Evolutionary conservation across 2,797 vertebrate genomes (phyloP).

Genomic region (Heterohyrax brucei): DNA sequence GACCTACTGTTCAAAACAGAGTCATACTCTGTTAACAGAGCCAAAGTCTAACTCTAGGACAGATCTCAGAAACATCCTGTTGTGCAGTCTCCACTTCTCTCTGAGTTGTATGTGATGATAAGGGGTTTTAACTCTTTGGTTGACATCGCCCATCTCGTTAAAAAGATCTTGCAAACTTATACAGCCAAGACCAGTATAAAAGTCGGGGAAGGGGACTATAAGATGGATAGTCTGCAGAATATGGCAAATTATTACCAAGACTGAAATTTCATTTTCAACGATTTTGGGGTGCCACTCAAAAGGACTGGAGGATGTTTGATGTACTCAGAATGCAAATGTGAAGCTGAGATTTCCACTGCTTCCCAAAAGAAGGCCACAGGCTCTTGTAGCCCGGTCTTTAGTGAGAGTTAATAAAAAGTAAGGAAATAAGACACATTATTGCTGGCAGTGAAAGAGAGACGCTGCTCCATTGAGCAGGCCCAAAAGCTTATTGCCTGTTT

Average conservation of each 20-base stretch:
- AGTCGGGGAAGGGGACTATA: neutral
- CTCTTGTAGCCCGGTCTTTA: neutral
- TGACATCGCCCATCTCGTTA: neutral
- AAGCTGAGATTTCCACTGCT: neutral
- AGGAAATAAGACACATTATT: conserved; percentile 38
- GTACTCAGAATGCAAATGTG: neutral
- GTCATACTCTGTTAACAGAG: neutral
- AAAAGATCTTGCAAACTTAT: neutral
- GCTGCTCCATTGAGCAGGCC: neutral
- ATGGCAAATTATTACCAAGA: neutral
- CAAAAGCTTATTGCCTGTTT: conserved; percentile 65
- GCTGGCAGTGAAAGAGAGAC: neutral
- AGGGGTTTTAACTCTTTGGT: neutral
- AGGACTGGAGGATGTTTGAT: neutral
- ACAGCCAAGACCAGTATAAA: conserved; percentile 11
- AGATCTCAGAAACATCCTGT: neutral
- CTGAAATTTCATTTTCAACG: neutral
- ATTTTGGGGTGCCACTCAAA: neutral
- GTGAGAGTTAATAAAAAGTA: conserved; percentile 59
- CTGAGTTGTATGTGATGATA: neutral
- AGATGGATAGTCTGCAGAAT: neutral
- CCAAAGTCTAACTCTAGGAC: neutral
- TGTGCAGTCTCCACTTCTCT: neutral
- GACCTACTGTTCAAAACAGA: conserved; percentile 11
- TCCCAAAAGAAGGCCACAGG: neutral